Evolutionary conservation across 2,888 invertebrate species (phyloP).

Genomic region (Acheta domesticus): DNA sequence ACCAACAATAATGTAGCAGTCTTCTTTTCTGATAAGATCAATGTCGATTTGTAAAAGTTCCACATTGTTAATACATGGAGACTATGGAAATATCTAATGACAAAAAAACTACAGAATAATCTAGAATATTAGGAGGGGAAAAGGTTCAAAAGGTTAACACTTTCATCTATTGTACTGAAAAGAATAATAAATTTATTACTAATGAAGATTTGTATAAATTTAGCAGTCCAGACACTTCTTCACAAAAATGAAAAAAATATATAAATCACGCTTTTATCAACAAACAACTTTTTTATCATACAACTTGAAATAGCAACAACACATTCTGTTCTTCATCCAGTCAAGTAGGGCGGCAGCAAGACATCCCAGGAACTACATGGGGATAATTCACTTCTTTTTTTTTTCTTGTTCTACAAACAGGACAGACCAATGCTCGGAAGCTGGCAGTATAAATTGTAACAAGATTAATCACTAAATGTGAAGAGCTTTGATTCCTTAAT

Average conservation of each 20-base stretch:
- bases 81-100: too few relatives aligned
- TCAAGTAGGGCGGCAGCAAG: neutral
- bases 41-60: too few relatives aligned
- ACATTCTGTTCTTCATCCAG: neutral
- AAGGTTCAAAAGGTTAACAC: constrained; percentile 33
- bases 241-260: constrained; percentile 28
- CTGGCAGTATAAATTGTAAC: too few relatives aligned
- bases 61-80: too few relatives aligned
- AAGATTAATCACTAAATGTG: too few relatives aligned
- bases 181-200: constrained; percentile 30
- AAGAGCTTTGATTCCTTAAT: too few relatives aligned
- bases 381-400: neutral
- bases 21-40: too few relatives aligned
- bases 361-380: constrained; percentile 2
- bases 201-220: constrained; percentile 21
- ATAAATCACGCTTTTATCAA: constrained; percentile 27
- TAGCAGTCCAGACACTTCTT: neutral
- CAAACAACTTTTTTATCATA: constrained; percentile 24
- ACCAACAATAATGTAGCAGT: too few relatives aligned
- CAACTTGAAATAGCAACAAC: constrained; percentile 2
- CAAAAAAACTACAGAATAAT: too few relatives aligned
- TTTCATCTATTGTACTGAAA: neutral
- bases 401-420: neutral
- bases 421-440: neutral
- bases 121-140: neutral